Percentiles rank a stretch among this genome's conserved stretches.
Conservation (phyloP, 2,888 invertebrate genomes). For the Lasius fuliginosus region DNA sequence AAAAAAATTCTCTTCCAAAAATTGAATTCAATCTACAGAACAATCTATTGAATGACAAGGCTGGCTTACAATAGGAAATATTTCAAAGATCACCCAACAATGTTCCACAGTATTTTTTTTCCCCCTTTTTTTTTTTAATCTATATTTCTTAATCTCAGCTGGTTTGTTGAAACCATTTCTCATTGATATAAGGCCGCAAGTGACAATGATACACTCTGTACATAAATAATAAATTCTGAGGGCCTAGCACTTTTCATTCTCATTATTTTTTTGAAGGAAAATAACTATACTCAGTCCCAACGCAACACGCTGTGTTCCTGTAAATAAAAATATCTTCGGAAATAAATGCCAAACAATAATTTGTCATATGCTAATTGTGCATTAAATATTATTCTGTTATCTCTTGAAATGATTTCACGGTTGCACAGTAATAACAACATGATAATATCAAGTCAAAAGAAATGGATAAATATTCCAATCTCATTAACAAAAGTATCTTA, state of each 20-base stretch:
- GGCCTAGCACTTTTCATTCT: constrained; percentile 46
- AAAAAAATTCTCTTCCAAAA: constrained; percentile 39
- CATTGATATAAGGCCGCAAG: constrained; percentile 38
- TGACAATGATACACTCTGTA: constrained; percentile 45
- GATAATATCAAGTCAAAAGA: neutral
- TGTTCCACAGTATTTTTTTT: constrained; percentile 61
- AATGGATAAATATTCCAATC: neutral
- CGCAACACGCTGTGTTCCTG: neutral
- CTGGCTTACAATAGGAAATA: constrained; percentile 27
- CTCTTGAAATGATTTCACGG: neutral
- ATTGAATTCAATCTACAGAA: constrained; percentile 43
- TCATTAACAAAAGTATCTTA: neutral
- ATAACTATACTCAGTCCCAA: neutral
- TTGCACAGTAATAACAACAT: neutral
- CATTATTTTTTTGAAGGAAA: constrained; percentile 22
- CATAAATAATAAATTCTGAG: constrained; percentile 52
- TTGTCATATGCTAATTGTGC: constrained; percentile 1
- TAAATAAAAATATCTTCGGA: neutral
- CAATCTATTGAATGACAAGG: constrained; percentile 25
- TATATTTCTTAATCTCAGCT: constrained; percentile 20
- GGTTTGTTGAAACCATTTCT: constrained; percentile 43
- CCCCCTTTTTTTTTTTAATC: constrained; percentile 14
- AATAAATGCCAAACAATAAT: constrained; percentile 9
- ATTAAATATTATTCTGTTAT: constrained; percentile 26
- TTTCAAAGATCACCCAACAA: constrained; percentile 46